Evolutionary conservation across 2,888 invertebrate genomes (phyloP).

Genomic region (Rutpela maculata): DNA sequence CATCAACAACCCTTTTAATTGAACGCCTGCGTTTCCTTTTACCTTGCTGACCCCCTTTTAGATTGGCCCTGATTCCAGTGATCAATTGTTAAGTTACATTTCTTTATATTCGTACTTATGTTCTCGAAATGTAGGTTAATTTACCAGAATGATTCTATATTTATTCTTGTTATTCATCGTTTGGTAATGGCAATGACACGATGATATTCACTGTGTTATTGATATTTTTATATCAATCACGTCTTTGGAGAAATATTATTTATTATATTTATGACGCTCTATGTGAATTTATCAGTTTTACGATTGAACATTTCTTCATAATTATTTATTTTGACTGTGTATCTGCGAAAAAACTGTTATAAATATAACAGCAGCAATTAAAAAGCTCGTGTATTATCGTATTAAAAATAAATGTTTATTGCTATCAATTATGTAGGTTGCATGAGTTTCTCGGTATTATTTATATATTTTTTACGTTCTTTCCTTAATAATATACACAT

Average conservation of each 20-base stretch:
- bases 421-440: neutral
- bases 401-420: neutral
- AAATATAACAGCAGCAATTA: neutral
- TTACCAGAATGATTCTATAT: neutral
- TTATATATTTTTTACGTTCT: neutral
- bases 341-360: neutral
- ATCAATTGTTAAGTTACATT: neutral
- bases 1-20: neutral
- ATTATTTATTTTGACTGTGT: conserved; percentile 1
- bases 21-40: neutral
- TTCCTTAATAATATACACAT: neutral
- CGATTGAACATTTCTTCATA: neutral
- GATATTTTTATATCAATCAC: conserved; percentile 1
- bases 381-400: neutral
- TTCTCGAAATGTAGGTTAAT: neutral
- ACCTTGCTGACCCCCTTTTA: conserved; percentile 1
- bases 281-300: neutral
- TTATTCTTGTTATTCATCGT: neutral
- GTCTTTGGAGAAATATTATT: neutral
- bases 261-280: neutral
- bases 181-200: neutral
- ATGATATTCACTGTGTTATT: neutral
- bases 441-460: neutral
- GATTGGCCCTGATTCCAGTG: neutral
- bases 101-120: neutral